phyloP scores from a whole-genome alignment of 1,140 invertebrate genomes.

The Copidosoma floridanum region DNA sequence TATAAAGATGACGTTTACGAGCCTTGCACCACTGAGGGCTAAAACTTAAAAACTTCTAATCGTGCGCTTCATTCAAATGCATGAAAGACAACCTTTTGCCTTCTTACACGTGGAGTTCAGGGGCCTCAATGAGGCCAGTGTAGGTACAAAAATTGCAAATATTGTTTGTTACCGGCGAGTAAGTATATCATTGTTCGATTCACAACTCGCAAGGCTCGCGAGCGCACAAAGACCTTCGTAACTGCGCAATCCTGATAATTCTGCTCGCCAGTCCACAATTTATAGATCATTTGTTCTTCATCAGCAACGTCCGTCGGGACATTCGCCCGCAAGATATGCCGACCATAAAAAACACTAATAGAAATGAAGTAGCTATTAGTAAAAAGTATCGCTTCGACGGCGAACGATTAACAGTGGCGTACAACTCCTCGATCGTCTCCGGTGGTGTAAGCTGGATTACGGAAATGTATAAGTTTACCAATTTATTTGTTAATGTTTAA shows the following conservation, averaged over 20 bases:
- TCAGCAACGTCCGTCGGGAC: slow-evolving; percentile 67
- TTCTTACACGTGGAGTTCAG: no score
- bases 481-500: no score
- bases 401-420: slow-evolving; percentile 65
- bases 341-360: no score
- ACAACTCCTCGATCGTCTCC: slow-evolving; percentile 71
- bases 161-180: not conserved
- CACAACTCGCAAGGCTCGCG: slow-evolving; percentile 4
- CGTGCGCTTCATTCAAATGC: no score
- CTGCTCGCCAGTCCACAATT: not conserved
- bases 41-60: no score
- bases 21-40: no score
- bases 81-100: not conserved
- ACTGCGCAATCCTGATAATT: slow-evolving; percentile 1
- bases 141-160: slow-evolving; percentile 3
- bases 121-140: no score
- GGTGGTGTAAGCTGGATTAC: slow-evolving; percentile 59
- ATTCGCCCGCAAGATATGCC: slow-evolving; percentile 81
- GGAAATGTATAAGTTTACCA: no score
- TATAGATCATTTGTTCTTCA: slow-evolving; percentile 67
- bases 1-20: no score
- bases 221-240: not conserved
- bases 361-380: slow-evolving; percentile 71
- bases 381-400: slow-evolving; percentile 77
- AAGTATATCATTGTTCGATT: not conserved